Base-by-base conservation (phyloP, 1,140 invertebrate genomes). In the Nixonia krombeini region DNA sequence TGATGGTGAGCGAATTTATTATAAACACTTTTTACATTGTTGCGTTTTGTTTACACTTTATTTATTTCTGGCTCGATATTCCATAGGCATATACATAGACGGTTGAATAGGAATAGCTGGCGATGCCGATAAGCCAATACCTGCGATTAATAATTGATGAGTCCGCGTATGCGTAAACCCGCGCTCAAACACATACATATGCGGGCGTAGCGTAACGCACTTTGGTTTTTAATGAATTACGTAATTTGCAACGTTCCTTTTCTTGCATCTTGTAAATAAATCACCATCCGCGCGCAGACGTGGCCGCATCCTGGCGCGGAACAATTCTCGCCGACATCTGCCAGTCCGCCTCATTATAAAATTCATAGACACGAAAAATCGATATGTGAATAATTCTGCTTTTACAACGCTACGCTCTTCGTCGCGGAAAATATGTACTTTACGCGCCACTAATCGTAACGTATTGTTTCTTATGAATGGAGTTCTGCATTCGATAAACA, bases 291-390 rank as follows among this genome's bases (percentile, higher is more conserved):
- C n/a, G n/a, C n/a, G n/a, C n/a, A n/a, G n/a, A n/a, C n/a, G n/a
- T n/a, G n/a, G n/a, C n/a, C n/a, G n/a, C n/a, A n/a, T n/a, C n/a
- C n/a, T 31, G 2, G 8, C 8, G 8, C 29, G 9, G 9, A 56
- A 56, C 45, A 41, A 49, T 33, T 58, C 49, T 58, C n/a, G n/a
- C n/a, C n/a, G n/a, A n/a, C n/a, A n/a, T n/a, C n/a, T n/a, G n/a
- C n/a, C n/a, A n/a, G n/a, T n/a, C n/a, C n/a, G n/a, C n/a, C n/a
- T n/a, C n/a, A 65, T 58, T 53, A 65, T 58, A 58, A 58, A 53
- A 37, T 65, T 53, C 55, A 58, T 53, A 47, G 55, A 65, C 55
- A 45, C 57, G 51, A 53, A 49, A 65, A 65, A 58, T 65, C 62
- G 38, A 65, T 65, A 58, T n/a, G 13, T 1, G 49, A 52, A 65